Evolutionary conservation across 64 coral and sea anemone species (phyloP), one percentile per base, ranked within the genome.

Genomic region (Platygyra sinensis): DNA sequence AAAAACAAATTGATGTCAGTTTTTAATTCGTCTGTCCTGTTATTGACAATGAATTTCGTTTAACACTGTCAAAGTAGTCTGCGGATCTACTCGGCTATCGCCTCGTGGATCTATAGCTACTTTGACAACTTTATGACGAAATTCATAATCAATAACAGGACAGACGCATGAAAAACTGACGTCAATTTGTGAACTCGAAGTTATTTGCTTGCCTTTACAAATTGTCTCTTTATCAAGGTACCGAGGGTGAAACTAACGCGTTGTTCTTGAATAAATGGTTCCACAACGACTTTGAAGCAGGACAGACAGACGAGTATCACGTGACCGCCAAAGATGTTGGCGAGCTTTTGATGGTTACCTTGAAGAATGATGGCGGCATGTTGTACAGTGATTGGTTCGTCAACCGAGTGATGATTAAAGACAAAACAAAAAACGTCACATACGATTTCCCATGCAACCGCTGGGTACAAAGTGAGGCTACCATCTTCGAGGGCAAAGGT

Each of bases 381-480:
- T 36, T 12, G 2, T 52, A 76, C 27, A 73, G 74, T 60, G 94
- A 95, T 69, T 95, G 89, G 94, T 95, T 95, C 61, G 84, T 91
- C 10, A 76, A 76, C 55, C 73, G 91, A 20, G 86, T 95, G 59
- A 92, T 72, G 0, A 83, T 92, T 32, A 39, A 64, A 18, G 61
- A 49, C 20, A 73, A 79, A 76, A 24, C 50, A 2, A 83, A 83
- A n/a, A 67, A 95, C 2, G 54, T 19, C 42, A 16, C 79, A 27
- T 89, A 72, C 30, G 89, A 88, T 59, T 95, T 95, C 24, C 90
- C 84, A 0, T 91, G 89, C 20, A 88, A 92, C 72, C 64, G 78
- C 10, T 95, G 94, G 94, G 89, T 95, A 29, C 33, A 65, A 20
- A 55, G 59, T 14, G 76, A 91, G 14, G 28, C 67, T 18, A 51